Evolutionary conservation across 1,140 invertebrate genomes (phyloP), one percentile per base, ranked within the genome.

Genomic region (Lepidotrigona ventralis): DNA sequence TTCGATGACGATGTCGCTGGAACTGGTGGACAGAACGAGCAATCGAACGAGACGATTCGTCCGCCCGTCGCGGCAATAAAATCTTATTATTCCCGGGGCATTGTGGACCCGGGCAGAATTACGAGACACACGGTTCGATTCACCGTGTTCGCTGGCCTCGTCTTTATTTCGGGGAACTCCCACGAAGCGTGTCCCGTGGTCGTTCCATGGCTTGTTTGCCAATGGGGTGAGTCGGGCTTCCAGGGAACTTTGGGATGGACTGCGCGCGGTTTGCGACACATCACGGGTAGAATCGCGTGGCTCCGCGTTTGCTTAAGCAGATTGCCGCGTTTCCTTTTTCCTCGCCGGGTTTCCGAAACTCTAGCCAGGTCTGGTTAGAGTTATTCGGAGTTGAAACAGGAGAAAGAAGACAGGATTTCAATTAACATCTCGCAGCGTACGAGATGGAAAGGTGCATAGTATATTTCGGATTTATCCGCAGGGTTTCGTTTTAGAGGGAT

Each of bases 1-100:
- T 8, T 2, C 54, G n/a, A 6, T 19, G 33, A 23, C n/a, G 56
- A 39, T 2, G 68, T 2, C 9, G 8, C 51, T 33, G 33, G 33
- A 2, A 51, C 12, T 15, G 6, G n/a, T 29, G 17, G 39, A 23
- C 60, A 51, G 69, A 12, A 80, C 60, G 70, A 79, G 56, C 56
- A 5, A 58, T 83, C 51, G 19, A 29, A 64, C 58, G 51, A 26
- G 51, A 64, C 56, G 76, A 33, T 79, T 29, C 75, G 5, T 51
- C 46, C 75, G 68, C 46, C 51, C 51, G 21, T 79, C 33, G 56
- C 2, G 51, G 21, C 77, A 83, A 83, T 79, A 83, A 79, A 83
- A 60, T 56, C 82, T 66, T 83, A 73, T 79, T 68, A 71, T 79
- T 58, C 46, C 39, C n/a, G 53, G 26, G n/a, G 14, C 29, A 74